A percentile compares a stretch with the other conserved stretches of the same genome.
phyloP scores from a whole-genome alignment of 2,113 vertebrate species.

The Setophaga coronata region DNA sequence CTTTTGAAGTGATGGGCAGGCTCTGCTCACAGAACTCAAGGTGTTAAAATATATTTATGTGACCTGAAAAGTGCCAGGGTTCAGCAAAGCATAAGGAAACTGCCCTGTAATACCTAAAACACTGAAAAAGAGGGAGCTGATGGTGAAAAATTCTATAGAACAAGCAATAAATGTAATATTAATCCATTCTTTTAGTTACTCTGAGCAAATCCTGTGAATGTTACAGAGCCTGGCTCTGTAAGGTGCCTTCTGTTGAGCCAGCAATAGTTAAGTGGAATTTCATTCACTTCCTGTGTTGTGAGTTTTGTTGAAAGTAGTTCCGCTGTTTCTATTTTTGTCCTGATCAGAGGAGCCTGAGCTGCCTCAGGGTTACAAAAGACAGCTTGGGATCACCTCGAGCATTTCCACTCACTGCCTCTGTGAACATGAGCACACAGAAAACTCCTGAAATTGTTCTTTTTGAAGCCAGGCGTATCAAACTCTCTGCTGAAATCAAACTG shows the following conservation, averaged over 20 bases:
- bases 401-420: background rate
- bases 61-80: background rate
- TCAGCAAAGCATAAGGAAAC: background rate
- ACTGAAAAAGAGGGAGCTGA: background rate
- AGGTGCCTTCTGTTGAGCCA: constrained; percentile 30
- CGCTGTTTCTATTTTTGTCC: constrained; percentile 69
- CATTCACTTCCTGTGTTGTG: constrained; percentile 73
- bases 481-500: background rate
- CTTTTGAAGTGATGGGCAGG: background rate
- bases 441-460: background rate
- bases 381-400: background rate
- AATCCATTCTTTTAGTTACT: background rate
- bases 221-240: background rate
- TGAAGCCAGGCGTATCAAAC: background rate
- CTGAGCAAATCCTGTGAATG: background rate
- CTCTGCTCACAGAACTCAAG: background rate
- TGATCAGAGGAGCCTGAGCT: constrained; percentile 17
- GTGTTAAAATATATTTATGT: background rate
- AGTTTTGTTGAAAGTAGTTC: constrained; percentile 69
- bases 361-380: constrained; percentile 13
- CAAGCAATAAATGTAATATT: background rate
- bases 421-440: background rate
- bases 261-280: constrained; percentile 66
- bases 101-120: background rate
- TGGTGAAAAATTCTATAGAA: background rate